phyloP scores from a whole-genome alignment of 2,797 vertebrate species.

The Remorina albescens region DNA sequence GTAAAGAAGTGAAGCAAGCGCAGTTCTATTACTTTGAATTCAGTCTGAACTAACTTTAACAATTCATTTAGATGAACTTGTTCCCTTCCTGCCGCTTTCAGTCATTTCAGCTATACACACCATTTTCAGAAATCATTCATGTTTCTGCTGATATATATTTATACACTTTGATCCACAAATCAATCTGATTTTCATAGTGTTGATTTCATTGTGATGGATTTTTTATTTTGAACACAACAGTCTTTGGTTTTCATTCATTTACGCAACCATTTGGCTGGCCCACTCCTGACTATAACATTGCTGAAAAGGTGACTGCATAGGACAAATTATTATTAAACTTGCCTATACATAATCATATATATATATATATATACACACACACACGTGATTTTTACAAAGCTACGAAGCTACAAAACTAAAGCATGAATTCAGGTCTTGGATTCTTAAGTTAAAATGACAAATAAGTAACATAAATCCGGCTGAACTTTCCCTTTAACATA shows the following conservation, averaged over 20 bases:
- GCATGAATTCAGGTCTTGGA: conserved; percentile 19
- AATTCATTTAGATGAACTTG: not conserved
- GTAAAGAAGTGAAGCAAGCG: not conserved
- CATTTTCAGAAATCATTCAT: not conserved
- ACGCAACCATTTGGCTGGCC: not conserved
- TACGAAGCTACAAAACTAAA: conserved; percentile 22
- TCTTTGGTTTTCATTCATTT: not conserved
- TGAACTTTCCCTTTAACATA: conserved; percentile 73
- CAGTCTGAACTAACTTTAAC: conserved; percentile 11
- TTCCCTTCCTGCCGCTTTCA: not conserved
- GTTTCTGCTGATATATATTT: not conserved
- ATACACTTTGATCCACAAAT: no score
- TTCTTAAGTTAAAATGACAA: conserved; percentile 24
- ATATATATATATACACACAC: no score
- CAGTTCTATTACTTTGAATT: not conserved
- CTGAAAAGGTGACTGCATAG: conserved; percentile 25
- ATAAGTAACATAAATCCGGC: conserved; percentile 52
- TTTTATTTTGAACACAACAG: not conserved
- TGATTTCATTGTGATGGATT: no score
- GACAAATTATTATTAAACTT: conserved; percentile 26
- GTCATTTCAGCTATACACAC: not conserved
- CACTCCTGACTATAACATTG: conserved; percentile 55
- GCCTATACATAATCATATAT: no score
- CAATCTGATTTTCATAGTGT: no score
- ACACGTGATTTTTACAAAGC: no score